A percentile compares a stretch with the other conserved stretches of the same genome.
These are phyloP conservation scores for Brenthis daphne DNA, from an alignment of 2,888 invertebrate species.

Conservation along the genomic window DNA sequence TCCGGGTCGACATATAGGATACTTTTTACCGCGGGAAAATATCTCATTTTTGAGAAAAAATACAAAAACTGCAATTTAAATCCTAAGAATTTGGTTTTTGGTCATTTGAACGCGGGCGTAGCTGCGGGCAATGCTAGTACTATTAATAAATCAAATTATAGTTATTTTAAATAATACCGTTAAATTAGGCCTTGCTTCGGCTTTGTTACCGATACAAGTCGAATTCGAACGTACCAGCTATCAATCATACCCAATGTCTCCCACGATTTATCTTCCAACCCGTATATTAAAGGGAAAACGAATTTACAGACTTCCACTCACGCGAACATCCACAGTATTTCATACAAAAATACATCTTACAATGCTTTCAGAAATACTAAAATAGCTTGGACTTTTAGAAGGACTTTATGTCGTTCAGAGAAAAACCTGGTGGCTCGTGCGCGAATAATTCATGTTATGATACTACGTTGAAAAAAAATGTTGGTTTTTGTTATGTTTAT, in stretches of 20 bases:
- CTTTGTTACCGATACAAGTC: conserved; percentile 40
- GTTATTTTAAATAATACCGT: conserved; percentile 18
- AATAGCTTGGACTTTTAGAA: conserved; percentile 32
- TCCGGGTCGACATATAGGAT: too few species aligned
- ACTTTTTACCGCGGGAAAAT: too few species aligned
- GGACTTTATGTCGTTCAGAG: conserved; percentile 28
- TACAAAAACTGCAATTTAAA: too few species aligned
- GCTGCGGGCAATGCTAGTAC: too few species aligned
- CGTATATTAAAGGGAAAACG: conserved; percentile 71
- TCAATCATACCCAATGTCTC: conserved; percentile 74
- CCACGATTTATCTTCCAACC: conserved; percentile 69
- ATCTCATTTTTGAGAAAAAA: too few species aligned
- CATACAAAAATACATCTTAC: conserved; percentile 32
- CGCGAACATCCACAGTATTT: conserved; percentile 14
- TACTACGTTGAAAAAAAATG: conserved; percentile 38
- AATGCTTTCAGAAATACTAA: conserved; percentile 18
- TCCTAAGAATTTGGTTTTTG: too few species aligned
- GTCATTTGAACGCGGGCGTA: too few species aligned
- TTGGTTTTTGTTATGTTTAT: conserved; percentile 40
- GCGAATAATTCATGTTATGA: conserved; percentile 44
- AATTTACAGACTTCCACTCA: conserved; percentile 37
- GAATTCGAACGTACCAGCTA: conserved; percentile 61
- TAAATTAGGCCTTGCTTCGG: conserved; percentile 20
- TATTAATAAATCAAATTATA: neutral
- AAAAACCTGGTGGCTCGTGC: conserved; percentile 38